Evolutionary conservation across 2,113 vertebrate genomes (phyloP), one percentile per base, ranked within the genome.

Genomic region (Callionymus lyra): DNA sequence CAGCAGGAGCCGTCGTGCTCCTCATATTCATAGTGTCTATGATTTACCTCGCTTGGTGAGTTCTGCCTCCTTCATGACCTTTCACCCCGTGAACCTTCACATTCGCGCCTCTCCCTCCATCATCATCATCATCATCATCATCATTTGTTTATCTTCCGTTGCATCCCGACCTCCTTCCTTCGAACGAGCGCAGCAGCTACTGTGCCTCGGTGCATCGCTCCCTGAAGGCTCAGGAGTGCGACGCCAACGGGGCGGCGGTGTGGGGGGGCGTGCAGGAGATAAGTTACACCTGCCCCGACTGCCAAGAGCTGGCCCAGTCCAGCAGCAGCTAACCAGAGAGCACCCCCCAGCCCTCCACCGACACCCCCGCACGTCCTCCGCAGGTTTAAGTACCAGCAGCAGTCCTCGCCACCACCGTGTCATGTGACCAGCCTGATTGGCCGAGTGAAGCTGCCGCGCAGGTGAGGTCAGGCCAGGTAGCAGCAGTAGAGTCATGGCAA

Each of bases 11-110:
- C 54, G 89, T 94, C 80, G 95, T 99, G 77, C 90, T 99, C 70
- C 86, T 99, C 83, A 85, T 98, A 81, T 99, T 99, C 88, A 85
- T 99, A 85, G 85, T 93, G 82, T 98, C 95, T 85, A 94, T 99
- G 94, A 90, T 92, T 86, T 99, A 98, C 86, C 88, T 99, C 85
- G 94, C 93, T 79, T 99, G 95, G 95, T 99, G 88, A 97, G 94
- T 94, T 70, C 62, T 33, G 38, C 49, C 50, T 31, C 47, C 5
- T 58, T 46, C 40, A 17, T 59, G 50, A 37, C 55, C 38, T 58
- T 57, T 39, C 59, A 15, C 12, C 27, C 17, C 15, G 15, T n/a
- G n/a, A n/a, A n/a, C n/a, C n/a, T n/a, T 31, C 39, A 37, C 32
- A 35, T 16, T 44, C 18, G 16, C 10, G 11, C 6, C 10, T 12